phyloP scores from a whole-genome alignment of 2,888 invertebrate genomes.

The Mesorhabditis spiculigera region DNA sequence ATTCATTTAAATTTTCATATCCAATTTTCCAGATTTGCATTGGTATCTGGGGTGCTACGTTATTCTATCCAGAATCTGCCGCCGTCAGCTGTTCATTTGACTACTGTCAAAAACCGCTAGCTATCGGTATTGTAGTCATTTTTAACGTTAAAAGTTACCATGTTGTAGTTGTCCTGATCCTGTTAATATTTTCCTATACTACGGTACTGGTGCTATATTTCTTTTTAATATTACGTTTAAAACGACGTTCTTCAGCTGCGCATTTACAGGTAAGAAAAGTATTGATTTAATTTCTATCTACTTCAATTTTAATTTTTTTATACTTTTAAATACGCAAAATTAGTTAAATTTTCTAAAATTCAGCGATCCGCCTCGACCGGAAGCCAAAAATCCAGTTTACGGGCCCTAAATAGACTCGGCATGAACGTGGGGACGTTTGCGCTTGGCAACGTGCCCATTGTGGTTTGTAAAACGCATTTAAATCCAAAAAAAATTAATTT shows the following conservation, averaged over 20 bases:
- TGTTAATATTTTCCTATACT: not conserved
- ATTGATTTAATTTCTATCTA: no score
- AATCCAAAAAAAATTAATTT: not conserved
- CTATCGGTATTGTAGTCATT: conserved; percentile 42
- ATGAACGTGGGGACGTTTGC: conserved; percentile 45
- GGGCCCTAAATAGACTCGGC: conserved; percentile 45
- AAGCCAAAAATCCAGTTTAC: not conserved
- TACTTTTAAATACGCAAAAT: no score
- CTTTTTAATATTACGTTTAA: not conserved
- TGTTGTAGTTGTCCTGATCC: not conserved
- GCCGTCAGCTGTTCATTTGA: conserved; percentile 43
- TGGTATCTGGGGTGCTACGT: conserved; percentile 48
- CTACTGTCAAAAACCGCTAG: conserved; percentile 44
- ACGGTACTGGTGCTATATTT: not conserved
- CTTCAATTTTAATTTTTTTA: no score
- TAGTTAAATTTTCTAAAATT: not conserved
- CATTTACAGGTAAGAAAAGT: no score
- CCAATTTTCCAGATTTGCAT: conserved; percentile 31
- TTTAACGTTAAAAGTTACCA: no score
- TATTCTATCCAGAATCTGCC: conserved; percentile 50
- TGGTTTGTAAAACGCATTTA: conserved; percentile 18
- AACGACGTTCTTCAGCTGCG: not conserved
- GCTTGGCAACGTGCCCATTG: conserved; percentile 41
- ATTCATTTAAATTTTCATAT: not conserved
- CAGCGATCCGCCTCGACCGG: not conserved